Evolutionary conservation across 2,113 vertebrate genomes (phyloP).

Genomic region (Calidris pugnax): DNA sequence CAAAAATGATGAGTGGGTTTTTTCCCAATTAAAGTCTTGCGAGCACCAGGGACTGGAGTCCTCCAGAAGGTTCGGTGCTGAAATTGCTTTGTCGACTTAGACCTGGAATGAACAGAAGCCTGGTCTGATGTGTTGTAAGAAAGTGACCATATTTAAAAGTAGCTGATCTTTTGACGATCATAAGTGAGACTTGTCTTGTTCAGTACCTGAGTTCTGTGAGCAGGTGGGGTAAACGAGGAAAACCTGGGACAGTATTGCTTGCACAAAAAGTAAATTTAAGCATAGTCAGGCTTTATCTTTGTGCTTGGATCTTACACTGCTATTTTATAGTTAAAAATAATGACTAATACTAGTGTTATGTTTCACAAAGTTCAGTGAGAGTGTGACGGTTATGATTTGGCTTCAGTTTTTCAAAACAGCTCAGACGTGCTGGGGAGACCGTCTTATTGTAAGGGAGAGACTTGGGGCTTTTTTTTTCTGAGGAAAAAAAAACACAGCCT

Average conservation of each 20-base stretch:
- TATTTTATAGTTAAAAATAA: not conserved
- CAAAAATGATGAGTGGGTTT: not conserved
- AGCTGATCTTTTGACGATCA: accelerated
- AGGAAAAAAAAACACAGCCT: not conserved
- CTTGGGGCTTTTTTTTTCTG: not conserved
- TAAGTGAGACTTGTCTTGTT: not conserved
- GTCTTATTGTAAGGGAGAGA: not conserved
- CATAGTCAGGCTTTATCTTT: not conserved
- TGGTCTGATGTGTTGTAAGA: not conserved
- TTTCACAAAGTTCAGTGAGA: not conserved
- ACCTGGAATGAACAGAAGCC: not conserved
- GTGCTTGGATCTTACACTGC: not conserved
- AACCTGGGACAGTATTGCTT: not conserved
- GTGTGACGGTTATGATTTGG: not conserved
- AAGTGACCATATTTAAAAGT: not conserved
- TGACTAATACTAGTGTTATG: not conserved
- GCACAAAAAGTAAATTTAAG: not conserved
- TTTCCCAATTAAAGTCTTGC: not conserved
- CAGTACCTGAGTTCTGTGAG: not conserved
- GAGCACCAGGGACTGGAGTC: not conserved
- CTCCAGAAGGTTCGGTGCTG: not conserved
- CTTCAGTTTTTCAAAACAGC: not conserved
- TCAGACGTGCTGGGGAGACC: not conserved
- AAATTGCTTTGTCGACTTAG: not conserved
- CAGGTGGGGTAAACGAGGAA: not conserved